Evolutionary conservation across 2,888 invertebrate genomes (phyloP), one percentile per base, ranked within the genome.

Genomic region (Arrhopalites spinosus): DNA sequence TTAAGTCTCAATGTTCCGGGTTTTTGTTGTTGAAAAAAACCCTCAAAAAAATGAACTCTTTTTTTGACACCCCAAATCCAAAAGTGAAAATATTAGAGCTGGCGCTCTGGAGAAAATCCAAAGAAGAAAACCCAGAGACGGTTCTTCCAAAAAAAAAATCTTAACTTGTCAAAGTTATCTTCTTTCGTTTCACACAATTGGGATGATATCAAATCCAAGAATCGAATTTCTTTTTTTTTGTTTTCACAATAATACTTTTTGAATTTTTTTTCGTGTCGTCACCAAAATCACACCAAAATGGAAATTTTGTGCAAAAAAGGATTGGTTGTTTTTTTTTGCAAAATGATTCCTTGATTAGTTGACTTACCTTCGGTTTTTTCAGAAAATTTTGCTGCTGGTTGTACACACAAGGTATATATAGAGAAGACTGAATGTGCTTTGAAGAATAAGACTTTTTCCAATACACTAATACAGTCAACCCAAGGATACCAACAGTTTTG

Each of bases 281-380:
- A 50, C 50, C 15, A 50, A 50, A 50, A 50, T n/a, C 50, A 50
- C 15, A 13, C 3, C n/a, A 50, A n/a, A 50, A n/a, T n/a, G 50
- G n/a, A 13, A 50, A 3, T n/a, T 45, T 7, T 15, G 15, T 50
- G 50, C n/a, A 50, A 50, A 50, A 50, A 50, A 50, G 15, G 3
- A n/a, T n/a, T 50, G 2, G 15, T 11, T 11, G 15, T 45, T 13
- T 50, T 50, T 50, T 50, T 15, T n/a, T 15, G 50, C 36, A 36
- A 7, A 7, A 3, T 36, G 50, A n/a, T 3, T 15, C 17, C 15
- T 50, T 50, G n/a, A 50, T 50, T 50, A 50, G 36, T 36, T 36
- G 50, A 50, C 50, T 50, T 50, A 50, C 50, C 50, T 50, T 50
- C 50, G 50, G 50, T 50, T 50, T 50, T 50, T 50, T 15, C n/a